Conservation (phyloP, 2,888 invertebrate species). For the Nomada hirtipes region DNA sequence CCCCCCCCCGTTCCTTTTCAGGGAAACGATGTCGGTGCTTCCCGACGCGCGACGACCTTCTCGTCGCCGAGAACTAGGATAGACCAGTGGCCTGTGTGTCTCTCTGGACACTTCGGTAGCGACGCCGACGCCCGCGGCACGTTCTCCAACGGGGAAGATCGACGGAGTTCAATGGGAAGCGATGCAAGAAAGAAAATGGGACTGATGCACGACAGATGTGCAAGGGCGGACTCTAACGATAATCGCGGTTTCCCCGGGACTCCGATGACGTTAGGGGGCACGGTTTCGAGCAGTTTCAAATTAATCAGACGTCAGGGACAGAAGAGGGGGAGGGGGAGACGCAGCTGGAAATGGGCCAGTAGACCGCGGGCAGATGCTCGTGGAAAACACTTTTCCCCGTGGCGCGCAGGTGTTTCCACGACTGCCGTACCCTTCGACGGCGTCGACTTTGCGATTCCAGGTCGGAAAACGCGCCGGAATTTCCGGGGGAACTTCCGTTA, state of each 20-base stretch:
- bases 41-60: slow-evolving; percentile 59
- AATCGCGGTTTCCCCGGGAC: not conserved
- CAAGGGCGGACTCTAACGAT: not conserved
- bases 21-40: slow-evolving; percentile 44
- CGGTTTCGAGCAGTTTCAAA: slow-evolving; percentile 44
- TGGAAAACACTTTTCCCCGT: slow-evolving; percentile 43
- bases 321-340: slow-evolving; percentile 15
- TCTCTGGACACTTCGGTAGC: slow-evolving; percentile 13
- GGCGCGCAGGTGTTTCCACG: slow-evolving; percentile 58
- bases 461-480: too few relatives aligned
- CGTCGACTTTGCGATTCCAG: slow-evolving; percentile 1
- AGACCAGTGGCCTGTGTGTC: slow-evolving; percentile 53
- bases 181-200: not conserved
- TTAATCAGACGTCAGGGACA: slow-evolving; percentile 24
- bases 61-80: slow-evolving; percentile 54
- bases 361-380: slow-evolving; percentile 59
- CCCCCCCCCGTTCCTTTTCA: slow-evolving; percentile 3
- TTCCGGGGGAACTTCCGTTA: too few relatives aligned
- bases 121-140: too few relatives aligned
- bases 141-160: not conserved
- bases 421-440: not conserved
- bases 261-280: not conserved
- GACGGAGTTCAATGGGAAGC: too few relatives aligned
- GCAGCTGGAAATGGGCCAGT: slow-evolving; percentile 64
- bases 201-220: slow-evolving; percentile 1